phyloP scores from a whole-genome alignment of 2,888 invertebrate species.

The Hypselothyrea guttata region DNA sequence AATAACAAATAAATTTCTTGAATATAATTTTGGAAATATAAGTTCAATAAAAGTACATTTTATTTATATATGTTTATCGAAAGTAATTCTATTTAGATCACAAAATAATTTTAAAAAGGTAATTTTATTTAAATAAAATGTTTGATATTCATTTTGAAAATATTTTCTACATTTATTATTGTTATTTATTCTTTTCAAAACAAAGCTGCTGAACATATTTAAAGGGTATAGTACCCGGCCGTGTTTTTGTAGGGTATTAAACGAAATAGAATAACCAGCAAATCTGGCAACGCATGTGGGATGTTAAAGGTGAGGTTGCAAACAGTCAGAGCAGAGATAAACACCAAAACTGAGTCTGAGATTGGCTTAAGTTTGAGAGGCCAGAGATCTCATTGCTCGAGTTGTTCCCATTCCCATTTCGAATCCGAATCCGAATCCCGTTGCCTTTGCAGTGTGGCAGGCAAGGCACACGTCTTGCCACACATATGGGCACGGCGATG shows the following conservation, averaged over 20 bases:
- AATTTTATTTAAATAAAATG: too few relatives aligned
- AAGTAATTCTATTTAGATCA: too few relatives aligned
- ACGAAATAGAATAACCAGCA: conserved; percentile 39
- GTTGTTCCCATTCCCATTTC: conserved; percentile 71
- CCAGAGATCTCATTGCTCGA: conserved; percentile 55
- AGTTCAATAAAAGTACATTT: too few relatives aligned
- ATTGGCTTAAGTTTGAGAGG: background rate
- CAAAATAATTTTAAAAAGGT: too few relatives aligned
- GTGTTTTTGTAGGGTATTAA: conserved; percentile 38
- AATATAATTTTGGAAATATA: too few relatives aligned
- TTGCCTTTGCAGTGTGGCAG: conserved; percentile 47
- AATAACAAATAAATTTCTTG: too few relatives aligned
- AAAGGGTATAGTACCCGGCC: too few relatives aligned
- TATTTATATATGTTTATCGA: too few relatives aligned
- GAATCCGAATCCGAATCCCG: conserved; percentile 35
- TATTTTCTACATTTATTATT: too few relatives aligned
- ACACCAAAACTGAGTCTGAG: conserved; percentile 30
- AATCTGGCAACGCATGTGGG: conserved; percentile 75
- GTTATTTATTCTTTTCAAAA: too few relatives aligned
- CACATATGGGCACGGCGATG: conserved; percentile 75
- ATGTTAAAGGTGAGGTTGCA: conserved; percentile 80
- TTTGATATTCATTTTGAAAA: too few relatives aligned
- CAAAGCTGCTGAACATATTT: too few relatives aligned
- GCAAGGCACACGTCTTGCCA: conserved; percentile 59
- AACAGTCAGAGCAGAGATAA: conserved; percentile 28